A percentile compares a stretch with the other conserved stretches of the same genome.
These are phyloP conservation scores for Diachasma alloeum DNA, from an alignment of 1,140 invertebrate genomes.

Conservation along the genomic window DNA sequence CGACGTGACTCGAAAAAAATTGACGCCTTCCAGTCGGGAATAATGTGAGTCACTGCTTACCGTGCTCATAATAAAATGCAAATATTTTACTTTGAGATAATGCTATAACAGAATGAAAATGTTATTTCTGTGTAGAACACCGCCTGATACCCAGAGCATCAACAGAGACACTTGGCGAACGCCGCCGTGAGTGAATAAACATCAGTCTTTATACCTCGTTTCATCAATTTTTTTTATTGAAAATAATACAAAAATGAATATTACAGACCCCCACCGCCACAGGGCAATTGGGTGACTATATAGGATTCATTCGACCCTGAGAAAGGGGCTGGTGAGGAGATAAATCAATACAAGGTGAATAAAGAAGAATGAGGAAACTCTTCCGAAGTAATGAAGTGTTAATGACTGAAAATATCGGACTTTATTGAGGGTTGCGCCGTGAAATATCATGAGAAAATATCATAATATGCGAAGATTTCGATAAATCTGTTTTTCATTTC, in stretches of 20 bases:
- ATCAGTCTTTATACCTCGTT: background rate
- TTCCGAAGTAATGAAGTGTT: too few species aligned
- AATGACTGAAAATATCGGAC: too few species aligned
- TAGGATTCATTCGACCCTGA: background rate
- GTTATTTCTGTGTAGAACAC: constrained; percentile 4
- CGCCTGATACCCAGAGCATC: background rate
- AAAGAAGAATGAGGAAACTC: too few species aligned
- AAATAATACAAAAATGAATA: background rate
- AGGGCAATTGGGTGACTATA: constrained; percentile 47
- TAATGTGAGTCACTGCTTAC: constrained; percentile 42
- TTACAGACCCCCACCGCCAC: constrained; percentile 30
- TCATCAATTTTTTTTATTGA: background rate
- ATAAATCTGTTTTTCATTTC: too few species aligned
- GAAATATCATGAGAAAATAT: too few species aligned
- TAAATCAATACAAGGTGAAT: background rate
- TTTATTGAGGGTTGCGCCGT: too few species aligned
- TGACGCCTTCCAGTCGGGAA: constrained; percentile 39
- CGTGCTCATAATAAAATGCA: background rate
- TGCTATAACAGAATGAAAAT: background rate
- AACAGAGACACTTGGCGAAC: constrained; percentile 4
- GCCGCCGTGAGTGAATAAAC: background rate
- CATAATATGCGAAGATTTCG: too few species aligned
- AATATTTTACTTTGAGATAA: background rate
- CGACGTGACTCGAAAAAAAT: constrained; percentile 46
- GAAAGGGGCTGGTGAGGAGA: background rate